Base-by-base conservation (phyloP, 2,797 vertebrate species). In the Acanthurus leucopareius region DNA sequence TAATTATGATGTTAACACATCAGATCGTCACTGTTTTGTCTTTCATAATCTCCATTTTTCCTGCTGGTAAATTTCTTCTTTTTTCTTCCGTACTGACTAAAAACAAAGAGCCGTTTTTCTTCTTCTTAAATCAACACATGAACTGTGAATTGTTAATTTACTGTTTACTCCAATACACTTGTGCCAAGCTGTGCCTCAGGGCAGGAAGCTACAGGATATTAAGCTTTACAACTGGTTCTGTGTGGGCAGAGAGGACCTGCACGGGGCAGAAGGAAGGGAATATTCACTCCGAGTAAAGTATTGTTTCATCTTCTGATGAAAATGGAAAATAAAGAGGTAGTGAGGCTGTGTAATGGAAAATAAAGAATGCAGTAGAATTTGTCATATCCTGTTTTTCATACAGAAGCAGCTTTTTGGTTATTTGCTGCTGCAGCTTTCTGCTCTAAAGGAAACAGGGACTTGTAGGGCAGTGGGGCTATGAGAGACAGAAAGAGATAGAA, bases 231-330 rank as follows among this genome's bases (percentile, higher is more conserved):
- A 16, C 69, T 65, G 77, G 80, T 72, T 74, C 53, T 78, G 82
- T 79, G 88, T 88, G 82, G 88, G 85, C 51, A 83, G 86, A 84
- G 40, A 73, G 57, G 72, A 69, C 60, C 51, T 62, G 79, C 80
- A 59, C 22, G 10, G 54, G 66, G 56, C 60, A 63, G 69, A 77
- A 77, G 57, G 61, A 70, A 64, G 61, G 22, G 56, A 77, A 83
- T 85, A 81, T 76, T 74, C 65, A 79, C 63, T n/a, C 20, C 66
- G 42, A 48, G 67, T 71, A 72, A 77, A 67, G 76, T 19, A 66
- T 20, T 57, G 62, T 62, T 77, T 63, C 11, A 76, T 76, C 57
- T 49, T 7, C 22, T 58, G 20, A 62, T 73, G 60, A 35, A 62
- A 73, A 75, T 38, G 68, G 49, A 54, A 54, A 42, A 15, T 49